Evolutionary conservation across 1,140 invertebrate species (phyloP), one percentile per base, ranked within the genome.

Genomic region (Diprion similis): DNA sequence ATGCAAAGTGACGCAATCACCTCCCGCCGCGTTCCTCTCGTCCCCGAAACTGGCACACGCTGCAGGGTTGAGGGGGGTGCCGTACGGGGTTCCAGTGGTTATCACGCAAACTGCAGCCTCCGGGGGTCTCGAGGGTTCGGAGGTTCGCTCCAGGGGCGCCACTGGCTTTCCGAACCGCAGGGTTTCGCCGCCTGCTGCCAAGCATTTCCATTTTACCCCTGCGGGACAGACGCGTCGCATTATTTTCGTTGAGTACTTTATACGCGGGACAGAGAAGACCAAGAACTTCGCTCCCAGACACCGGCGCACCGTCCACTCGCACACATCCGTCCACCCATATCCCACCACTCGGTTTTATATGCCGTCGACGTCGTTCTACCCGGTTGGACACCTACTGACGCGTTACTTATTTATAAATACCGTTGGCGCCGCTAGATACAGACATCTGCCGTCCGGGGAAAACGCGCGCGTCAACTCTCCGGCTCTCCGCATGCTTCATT

Each of bases 361-460:
- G 51, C 51, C 51, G 51, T 59, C 51, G 51, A 59, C 51, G 51
- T 59, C 51, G 51, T 59, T 59, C 51, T 59, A 59, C 51, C 51
- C 51, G 51, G 51, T 59, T 59, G 51, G 51, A 59, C 51, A 59
- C 51, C 51, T 59, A 59, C 51, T 59, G 51, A 59, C 51, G 51
- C 51, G 51, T 59, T 15, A 59, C 51, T 59, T 59, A 59, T 59
- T 59, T 59, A 59, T 59, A 59, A 59, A 59, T 59, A 59, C 51
- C 51, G 51, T 59, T 59, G 51, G 51, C 51, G 51, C 51, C 51
- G 51, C 6, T 59, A 59, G 51, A 59, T 59, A 59, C 51, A 59
- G 51, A 59, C 51, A 59, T 59, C 51, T 59, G 51, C 51, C 24
- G 24, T 37, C n/a, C 51, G 51, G 11, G 51, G 51, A 59, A 37